Evolutionary conservation across 2,888 invertebrate species (phyloP), one percentile per base, ranked within the genome.

Genomic region (Sinelater perroti): DNA sequence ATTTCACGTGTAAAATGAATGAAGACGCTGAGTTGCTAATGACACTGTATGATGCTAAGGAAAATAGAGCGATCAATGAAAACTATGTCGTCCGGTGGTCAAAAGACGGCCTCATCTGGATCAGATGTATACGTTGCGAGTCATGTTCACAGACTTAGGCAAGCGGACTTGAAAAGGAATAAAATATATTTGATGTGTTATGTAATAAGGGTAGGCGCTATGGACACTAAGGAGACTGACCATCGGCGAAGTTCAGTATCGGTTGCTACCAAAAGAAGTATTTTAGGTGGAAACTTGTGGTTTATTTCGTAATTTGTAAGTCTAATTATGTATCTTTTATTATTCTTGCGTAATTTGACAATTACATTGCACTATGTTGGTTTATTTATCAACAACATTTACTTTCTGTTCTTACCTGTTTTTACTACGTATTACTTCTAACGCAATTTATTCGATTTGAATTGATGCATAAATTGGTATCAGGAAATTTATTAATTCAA

Each of bases 71-170:
- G 47, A 88, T 97, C 51, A 94, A 94, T 7, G 97, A 97, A 77
- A 93, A 90, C 78, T 91, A 93, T 75, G 85, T 93, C 44, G 87
- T 94, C 20, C 85, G 87, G 58, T 94, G 93, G 93, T 89, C 90
- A 8, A 87, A 87, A 68, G 86, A 84, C 72, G 90, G 85, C 56
- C 83, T 85, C 63, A 87, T 71, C 80, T 90, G 54, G 90, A 91
- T 73, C 87, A 89, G 73, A 82, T 90, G 69, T 87, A 90, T 72
- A 90, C 91, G 76, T 83, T 90, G 65, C 81, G 91, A 62, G 93
- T 93, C 58, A 85, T 95, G 13, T 96, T 95, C 74, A 95, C 94
- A 24, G 97, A 97, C 81, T 84, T 97, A 61, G 93, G 94, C 50
- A 89, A 89, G 60, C 84, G 86, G 97, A 97, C 76, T 82, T 94